Base-by-base conservation (phyloP, 2,888 invertebrate genomes). In the Sabatieria punctata region DNA sequence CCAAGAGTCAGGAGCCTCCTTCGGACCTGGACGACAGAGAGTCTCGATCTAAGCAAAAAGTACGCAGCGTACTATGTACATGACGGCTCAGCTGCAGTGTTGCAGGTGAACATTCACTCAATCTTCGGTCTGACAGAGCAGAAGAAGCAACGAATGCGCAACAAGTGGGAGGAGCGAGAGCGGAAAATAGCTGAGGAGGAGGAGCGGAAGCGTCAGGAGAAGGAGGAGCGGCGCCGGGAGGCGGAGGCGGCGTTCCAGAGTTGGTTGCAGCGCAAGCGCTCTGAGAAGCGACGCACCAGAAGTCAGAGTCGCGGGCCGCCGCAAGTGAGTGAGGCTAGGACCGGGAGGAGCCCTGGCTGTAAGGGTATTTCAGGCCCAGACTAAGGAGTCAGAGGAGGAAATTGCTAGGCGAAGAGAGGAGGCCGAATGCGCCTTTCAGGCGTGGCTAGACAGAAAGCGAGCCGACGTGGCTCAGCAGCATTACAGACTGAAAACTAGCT, bases 221-320 rank as follows among this genome's bases (percentile, higher is more conserved):
- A 24, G 26, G 44, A 44, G 26, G 3, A 18, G 26, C 36, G 38
- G 21, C 37, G 44, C 3, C 15, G 15, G 15, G 44, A 44, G 21
- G 44, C 44, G 13, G 44, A 44, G 21, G 44, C 44, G 19, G 44
- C 44, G 15, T 44, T 44, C 37, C 35, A 37, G 38, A 6, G 18
- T n/a, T 44, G 44, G 44, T 27, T 44, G 4, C 37, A 23, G 2
- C 44, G 44, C 4, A 44, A 44, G 41, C 4, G 18, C 2, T 2
- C 8, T 4, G 41, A 41, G 25, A 26, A 30, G 30, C 8, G 30
- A 15, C 30, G 30, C 8, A 15, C 30, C 8, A 8, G 30, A 30
- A 30, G 30, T 15, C 30, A 30, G 8, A 11, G 8, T 8, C n/a
- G n/a, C n/a, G n/a, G n/a, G n/a, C n/a, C n/a, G n/a, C n/a, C n/a